Evolutionary conservation across 2,797 vertebrate species (phyloP), one percentile per base, ranked within the genome.

Genomic region (Mormyrus proboscirostris): DNA sequence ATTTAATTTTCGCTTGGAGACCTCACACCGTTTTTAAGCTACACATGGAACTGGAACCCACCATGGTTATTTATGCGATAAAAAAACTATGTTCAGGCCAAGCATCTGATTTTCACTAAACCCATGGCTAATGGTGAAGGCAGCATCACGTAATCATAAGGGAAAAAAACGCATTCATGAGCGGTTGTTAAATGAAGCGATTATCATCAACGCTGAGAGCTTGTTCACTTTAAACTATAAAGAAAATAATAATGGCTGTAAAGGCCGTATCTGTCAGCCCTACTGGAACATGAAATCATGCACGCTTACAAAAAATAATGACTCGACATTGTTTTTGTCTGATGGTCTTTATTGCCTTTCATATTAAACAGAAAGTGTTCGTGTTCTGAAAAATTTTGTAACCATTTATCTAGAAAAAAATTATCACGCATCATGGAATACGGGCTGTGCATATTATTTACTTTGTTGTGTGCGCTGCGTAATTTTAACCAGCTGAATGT

Each of bases 401-500:
- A 44, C n/a, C 47, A 50, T 38, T 55, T 22, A 10, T 25, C 12
- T 33, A 38, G 22, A 2, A 85, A 55, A n/a, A 51, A 38, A 25
- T 53, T 50, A n/a, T 55, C 14, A 55, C 25, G 2, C 85, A 86
- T 55, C 19, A 57, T 50, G 12, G 8, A 53, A 33, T 57, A 86
- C 7, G 44, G 14, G 29, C 50, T 50, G 25, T 33, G 19, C 10
- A 0, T 16, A 19, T n/a, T 49, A 73, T 83, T 89, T 59, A 76
- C 22, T 47, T 9, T 16, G 38, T 22, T 82, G 38, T 59, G n/a
- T 19, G 76, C 8, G 51, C 49, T 76, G 44, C 47, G 50, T 73
- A 55, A 57, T 73, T n/a, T 83, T 87, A 91, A 90, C 73, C 84
- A 89, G 82, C 89, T 89, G 90, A 90, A 90, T 92, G 55, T 88